Evolutionary conservation across 2,113 vertebrate genomes (phyloP).

Genomic region (Pogona vitticeps): DNA sequence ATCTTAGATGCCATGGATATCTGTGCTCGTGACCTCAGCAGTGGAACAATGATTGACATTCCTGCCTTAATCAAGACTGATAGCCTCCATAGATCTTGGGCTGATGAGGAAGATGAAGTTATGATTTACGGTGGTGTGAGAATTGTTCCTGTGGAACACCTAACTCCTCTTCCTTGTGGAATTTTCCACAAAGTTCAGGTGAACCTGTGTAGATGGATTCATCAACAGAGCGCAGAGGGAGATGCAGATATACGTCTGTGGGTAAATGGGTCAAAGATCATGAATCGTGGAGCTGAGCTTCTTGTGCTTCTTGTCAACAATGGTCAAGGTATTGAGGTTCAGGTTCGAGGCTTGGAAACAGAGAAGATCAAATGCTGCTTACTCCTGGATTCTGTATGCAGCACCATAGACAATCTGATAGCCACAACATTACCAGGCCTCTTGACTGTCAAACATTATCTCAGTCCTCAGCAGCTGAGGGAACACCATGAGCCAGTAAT

Average conservation of each 20-base stretch:
- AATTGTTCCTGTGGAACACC: constrained; percentile 93
- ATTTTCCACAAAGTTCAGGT: constrained; percentile 98
- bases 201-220: constrained; percentile 95
- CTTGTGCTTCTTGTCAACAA: constrained; percentile 95
- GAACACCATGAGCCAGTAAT: constrained; percentile 94
- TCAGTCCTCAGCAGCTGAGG: constrained; percentile 95
- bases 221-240: constrained; percentile 90
- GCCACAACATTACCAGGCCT: constrained; percentile 91
- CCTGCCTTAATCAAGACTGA: constrained; percentile 96
- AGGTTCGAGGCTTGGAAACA: constrained; percentile 87
- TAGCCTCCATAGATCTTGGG: constrained; percentile 93
- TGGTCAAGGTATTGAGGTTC: constrained; percentile 96
- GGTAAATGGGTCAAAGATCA: constrained; percentile 90
- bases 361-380: constrained; percentile 91
- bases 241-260: constrained; percentile 91
- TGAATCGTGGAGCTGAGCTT: constrained; percentile 87
- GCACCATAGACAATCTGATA: constrained; percentile 91
- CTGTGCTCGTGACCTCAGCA: constrained; percentile 90
- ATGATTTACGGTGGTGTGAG: constrained; percentile 92
- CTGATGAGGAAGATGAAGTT: constrained; percentile 89
- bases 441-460: constrained; percentile 91
- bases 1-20: constrained; percentile 98
- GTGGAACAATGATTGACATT: constrained; percentile 93
- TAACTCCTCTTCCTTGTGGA: constrained; percentile 93
- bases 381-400: constrained; percentile 92